Evolutionary conservation across 64 coral and sea anemone species (phyloP).

Genomic region (Montipora sp.): DNA sequence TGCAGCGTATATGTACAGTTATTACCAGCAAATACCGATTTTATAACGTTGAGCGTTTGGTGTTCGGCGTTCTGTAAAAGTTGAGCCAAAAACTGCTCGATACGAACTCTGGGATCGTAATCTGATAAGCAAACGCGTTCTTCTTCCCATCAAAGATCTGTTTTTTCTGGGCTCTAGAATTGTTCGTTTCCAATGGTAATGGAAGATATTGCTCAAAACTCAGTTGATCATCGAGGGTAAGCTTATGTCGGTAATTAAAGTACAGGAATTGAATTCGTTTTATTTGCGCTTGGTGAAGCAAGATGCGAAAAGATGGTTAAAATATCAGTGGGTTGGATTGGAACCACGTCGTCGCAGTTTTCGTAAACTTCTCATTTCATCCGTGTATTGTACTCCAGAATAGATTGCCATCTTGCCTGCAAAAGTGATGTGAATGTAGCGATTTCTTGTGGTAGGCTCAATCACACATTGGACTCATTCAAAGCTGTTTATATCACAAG

Average conservation of each 20-base stretch:
- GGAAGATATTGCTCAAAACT: slow-evolving; percentile 2
- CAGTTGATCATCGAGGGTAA: slow-evolving; percentile 33
- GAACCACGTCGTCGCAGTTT: background rate
- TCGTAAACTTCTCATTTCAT: background rate
- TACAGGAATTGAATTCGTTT: background rate
- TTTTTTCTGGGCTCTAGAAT: background rate
- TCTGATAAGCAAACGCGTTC: background rate
- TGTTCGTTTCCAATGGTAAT: background rate
- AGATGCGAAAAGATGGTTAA: background rate
- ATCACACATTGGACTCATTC: too few species aligned
- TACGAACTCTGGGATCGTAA: slow-evolving; percentile 26
- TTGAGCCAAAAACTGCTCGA: background rate
- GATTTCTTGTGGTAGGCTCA: background rate
- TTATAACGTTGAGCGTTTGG: too few species aligned
- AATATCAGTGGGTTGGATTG: too few species aligned
- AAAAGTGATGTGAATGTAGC: background rate
- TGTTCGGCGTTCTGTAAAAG: too few species aligned
- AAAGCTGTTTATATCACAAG: too few species aligned
- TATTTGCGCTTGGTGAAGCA: background rate
- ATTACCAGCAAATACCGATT: too few species aligned
- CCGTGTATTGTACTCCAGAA: background rate
- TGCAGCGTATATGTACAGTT: too few species aligned
- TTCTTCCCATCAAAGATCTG: background rate
- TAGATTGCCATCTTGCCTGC: background rate
- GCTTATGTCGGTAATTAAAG: background rate